Evolutionary conservation across 2,888 invertebrate species (phyloP).

Genomic region (Phyllotreta striolata): DNA sequence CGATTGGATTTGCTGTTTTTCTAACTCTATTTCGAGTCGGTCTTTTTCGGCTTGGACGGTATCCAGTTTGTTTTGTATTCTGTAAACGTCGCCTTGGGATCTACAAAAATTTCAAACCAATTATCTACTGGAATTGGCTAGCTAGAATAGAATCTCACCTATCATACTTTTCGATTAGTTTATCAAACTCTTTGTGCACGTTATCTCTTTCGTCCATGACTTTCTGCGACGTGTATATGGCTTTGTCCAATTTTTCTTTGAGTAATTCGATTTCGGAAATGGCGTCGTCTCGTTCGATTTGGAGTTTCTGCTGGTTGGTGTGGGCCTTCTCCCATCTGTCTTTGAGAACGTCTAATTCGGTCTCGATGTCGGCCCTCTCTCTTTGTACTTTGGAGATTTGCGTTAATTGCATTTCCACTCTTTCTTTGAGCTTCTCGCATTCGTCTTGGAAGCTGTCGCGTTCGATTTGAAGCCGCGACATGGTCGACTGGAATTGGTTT

Average conservation of each 20-base stretch:
- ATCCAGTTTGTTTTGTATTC: conserved; percentile 88
- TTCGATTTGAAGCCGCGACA: conserved; percentile 86
- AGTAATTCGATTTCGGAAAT: conserved; percentile 84
- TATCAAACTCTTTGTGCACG: conserved; percentile 90
- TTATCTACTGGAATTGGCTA: background rate
- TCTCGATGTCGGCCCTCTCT: conserved; percentile 83
- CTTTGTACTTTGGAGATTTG: conserved; percentile 84
- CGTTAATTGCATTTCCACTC: conserved; percentile 81
- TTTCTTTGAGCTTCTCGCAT: conserved; percentile 81
- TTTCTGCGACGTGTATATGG: conserved; percentile 82
- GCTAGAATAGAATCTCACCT: conserved; percentile 67
- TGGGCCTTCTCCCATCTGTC: conserved; percentile 88
- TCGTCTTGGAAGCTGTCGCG: conserved; percentile 84
- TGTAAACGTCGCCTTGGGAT: conserved; percentile 88
- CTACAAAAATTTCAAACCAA: conserved; percentile 63
- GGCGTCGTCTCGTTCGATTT: conserved; percentile 87
- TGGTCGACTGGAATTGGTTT: conserved; percentile 66
- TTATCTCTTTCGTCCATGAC: conserved; percentile 87
- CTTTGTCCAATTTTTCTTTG: conserved; percentile 90
- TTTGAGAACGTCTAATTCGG: conserved; percentile 85
- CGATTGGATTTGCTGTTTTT: conserved; percentile 81
- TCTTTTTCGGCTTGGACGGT: conserved; percentile 88
- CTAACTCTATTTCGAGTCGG: conserved; percentile 83
- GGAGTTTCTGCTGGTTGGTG: conserved; percentile 82
- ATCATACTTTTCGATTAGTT: conserved; percentile 91